Conservation (phyloP, 2,113 vertebrate species). For the Addax nasomaculatus region DNA sequence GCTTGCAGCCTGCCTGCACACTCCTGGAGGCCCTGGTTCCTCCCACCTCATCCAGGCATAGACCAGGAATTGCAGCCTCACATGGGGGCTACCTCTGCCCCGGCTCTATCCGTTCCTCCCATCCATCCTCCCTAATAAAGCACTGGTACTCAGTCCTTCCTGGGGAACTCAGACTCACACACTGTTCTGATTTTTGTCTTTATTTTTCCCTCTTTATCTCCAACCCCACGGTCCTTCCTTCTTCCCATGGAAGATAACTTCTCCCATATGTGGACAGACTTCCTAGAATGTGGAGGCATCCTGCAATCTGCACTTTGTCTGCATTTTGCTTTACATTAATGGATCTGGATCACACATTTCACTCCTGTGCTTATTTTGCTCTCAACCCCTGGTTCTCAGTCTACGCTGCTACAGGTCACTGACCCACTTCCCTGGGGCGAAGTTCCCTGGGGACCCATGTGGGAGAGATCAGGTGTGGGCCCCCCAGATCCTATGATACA, state of each 20-base stretch:
- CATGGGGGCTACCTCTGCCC: rapidly evolving
- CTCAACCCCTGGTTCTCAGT: background rate
- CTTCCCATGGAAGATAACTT: background rate
- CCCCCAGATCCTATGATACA: background rate
- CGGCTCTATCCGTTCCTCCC: background rate
- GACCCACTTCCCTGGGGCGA: background rate
- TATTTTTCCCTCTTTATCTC: background rate
- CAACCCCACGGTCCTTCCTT: background rate
- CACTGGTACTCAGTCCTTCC: background rate
- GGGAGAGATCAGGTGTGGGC: background rate
- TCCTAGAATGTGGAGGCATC: background rate
- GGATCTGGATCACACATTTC: background rate
- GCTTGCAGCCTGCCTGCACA: too few relatives aligned
- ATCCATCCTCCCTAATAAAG: background rate
- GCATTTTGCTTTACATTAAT: background rate
- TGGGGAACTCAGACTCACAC: background rate
- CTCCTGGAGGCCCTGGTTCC: background rate
- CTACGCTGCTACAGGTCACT: too few relatives aligned
- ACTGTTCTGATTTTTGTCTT: background rate
- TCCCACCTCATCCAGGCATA: background rate
- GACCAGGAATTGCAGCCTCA: too few relatives aligned
- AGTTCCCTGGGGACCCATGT: background rate
- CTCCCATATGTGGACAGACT: background rate
- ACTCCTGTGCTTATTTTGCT: background rate
- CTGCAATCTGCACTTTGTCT: background rate